Conservation (phyloP, 2,888 invertebrate species). For the Calameuta pallipes region DNA sequence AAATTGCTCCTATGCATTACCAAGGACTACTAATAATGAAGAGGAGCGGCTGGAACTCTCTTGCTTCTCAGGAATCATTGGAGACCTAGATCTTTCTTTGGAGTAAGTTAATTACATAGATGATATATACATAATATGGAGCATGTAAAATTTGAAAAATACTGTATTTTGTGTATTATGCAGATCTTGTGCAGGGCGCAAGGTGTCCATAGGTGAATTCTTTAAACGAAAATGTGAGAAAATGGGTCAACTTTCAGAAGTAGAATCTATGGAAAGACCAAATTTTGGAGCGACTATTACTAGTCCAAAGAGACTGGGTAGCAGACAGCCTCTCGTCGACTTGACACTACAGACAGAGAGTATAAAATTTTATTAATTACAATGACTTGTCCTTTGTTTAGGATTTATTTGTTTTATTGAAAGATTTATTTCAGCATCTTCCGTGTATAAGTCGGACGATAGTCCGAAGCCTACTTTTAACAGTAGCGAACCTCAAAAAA, state of each 20-base stretch:
- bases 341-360: constrained; percentile 48
- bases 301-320: constrained; percentile 47
- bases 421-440: constrained; percentile 10
- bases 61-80: constrained; percentile 60
- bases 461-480: neutral
- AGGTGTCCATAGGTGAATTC: constrained; percentile 66
- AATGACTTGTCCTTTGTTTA: too few species aligned
- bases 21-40: constrained; percentile 32
- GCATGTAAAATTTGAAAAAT: neutral
- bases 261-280: constrained; percentile 39
- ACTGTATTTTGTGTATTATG: neutral
- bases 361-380: constrained; percentile 18
- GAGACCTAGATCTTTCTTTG: constrained; percentile 53
- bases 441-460: constrained; percentile 27
- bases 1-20: constrained; percentile 43
- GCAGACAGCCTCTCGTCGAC: constrained; percentile 47
- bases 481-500: constrained; percentile 25
- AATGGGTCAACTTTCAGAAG: constrained; percentile 51
- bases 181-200: constrained; percentile 51
- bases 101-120: constrained; percentile 36
- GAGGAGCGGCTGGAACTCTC: constrained; percentile 53
- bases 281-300: constrained; percentile 46
- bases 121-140: neutral
- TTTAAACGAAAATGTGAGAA: constrained; percentile 65
- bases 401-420: constrained; percentile 1